Percentiles rank a stretch among this genome's conserved stretches.
Conservation (phyloP, 2,113 vertebrate genomes). For the Marcusenius ussheri region DNA sequence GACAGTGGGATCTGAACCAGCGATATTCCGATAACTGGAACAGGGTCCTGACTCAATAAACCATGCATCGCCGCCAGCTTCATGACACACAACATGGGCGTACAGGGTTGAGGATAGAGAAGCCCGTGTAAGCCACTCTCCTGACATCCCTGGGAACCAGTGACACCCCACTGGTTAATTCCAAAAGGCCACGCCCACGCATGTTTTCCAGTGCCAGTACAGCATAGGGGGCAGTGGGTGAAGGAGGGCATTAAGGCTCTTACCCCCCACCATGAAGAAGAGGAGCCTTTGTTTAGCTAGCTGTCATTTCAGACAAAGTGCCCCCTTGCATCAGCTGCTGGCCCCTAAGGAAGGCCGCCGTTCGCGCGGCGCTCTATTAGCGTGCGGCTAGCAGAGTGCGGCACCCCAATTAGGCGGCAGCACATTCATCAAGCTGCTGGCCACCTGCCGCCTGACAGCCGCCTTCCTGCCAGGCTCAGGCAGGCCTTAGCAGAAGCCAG, state of each 20-base stretch:
- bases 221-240: not conserved
- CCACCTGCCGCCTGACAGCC: not conserved
- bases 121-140: not conserved
- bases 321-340: not conserved
- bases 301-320: conserved; percentile 21
- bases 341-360: not conserved
- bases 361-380: not conserved
- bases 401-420: not conserved
- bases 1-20: not conserved
- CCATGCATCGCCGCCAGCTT: not conserved
- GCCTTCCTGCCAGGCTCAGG: not conserved
- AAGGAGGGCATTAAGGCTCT: not conserved
- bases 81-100: not conserved
- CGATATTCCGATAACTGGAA: not conserved
- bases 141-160: not conserved
- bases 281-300: conserved; percentile 7
- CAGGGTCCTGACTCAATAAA: not conserved
- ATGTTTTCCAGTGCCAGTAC: not conserved
- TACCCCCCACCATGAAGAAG: not conserved
- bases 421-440: conserved; percentile 5
- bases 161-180: not conserved
- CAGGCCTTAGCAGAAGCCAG: not conserved
- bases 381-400: not conserved
- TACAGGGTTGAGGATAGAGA: not conserved
- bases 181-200: not conserved